These are phyloP conservation scores for Neogobius melanostomus DNA, from an alignment of 2,113 vertebrate species.

Conservation along the genomic window DNA sequence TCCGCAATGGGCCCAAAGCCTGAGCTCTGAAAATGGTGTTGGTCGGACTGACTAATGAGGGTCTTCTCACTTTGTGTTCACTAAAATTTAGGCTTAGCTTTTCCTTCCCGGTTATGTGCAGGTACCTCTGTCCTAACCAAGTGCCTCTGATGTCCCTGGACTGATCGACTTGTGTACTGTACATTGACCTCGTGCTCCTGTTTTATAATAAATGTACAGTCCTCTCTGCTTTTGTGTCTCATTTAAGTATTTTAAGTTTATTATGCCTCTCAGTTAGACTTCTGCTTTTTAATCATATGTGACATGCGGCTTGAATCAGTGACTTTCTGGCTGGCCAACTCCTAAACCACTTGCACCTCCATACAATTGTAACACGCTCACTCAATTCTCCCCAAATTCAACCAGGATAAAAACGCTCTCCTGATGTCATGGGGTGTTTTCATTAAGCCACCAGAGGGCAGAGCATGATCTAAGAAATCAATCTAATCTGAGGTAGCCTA, in stretches of 20 bases:
- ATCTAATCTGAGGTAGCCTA: not conserved
- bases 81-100: not conserved
- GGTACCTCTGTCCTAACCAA: conserved; percentile 36
- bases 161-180: conserved; percentile 70
- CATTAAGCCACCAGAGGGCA: conserved; percentile 5
- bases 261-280: not conserved
- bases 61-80: not conserved
- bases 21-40: too few relatives aligned
- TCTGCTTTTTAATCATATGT: too few relatives aligned
- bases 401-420: too few relatives aligned
- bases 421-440: not conserved
- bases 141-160: conserved; percentile 69
- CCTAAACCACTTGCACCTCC: too few relatives aligned
- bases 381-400: too few relatives aligned
- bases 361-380: too few relatives aligned
- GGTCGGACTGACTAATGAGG: too few relatives aligned
- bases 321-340: too few relatives aligned
- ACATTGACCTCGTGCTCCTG: conserved; percentile 56
- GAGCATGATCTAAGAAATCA: not conserved
- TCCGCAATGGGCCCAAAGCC: not conserved
- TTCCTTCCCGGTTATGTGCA: not conserved
- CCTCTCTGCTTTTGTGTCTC: conserved; percentile 5
- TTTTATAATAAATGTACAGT: conserved; percentile 72
- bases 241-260: not conserved
- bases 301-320: too few relatives aligned